phyloP scores from a whole-genome alignment of 2,113 vertebrate species.

The Tragelaphus buxtoni region DNA sequence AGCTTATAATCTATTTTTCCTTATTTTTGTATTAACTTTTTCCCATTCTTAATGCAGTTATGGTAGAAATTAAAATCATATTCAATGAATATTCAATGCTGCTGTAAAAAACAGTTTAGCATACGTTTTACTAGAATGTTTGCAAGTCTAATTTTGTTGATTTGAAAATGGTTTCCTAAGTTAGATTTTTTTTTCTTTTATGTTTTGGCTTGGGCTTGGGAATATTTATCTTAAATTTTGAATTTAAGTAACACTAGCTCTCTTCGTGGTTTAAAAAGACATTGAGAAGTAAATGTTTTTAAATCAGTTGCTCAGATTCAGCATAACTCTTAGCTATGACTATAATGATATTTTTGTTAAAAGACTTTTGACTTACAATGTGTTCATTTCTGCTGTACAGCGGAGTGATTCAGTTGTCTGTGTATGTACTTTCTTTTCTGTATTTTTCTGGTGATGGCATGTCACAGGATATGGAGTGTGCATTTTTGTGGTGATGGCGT shows the following conservation, averaged over 20 bases:
- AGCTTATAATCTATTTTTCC: slow-evolving; percentile 31
- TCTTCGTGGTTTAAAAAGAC: slow-evolving; percentile 41
- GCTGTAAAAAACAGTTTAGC: slow-evolving; percentile 28
- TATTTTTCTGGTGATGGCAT: background rate
- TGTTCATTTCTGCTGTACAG: background rate
- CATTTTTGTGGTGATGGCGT: too few relatives aligned
- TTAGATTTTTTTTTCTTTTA: slow-evolving; percentile 31
- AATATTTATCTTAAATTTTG: slow-evolving; percentile 64
- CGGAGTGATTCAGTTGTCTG: rapidly evolving
- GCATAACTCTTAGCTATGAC: background rate
- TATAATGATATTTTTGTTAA: background rate
- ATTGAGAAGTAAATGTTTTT: slow-evolving; percentile 40
- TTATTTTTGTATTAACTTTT: slow-evolving; percentile 34
- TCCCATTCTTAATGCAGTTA: slow-evolving; percentile 58
- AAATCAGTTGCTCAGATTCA: background rate
- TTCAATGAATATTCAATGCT: slow-evolving; percentile 43
- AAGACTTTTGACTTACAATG: background rate
- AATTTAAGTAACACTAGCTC: slow-evolving; percentile 28
- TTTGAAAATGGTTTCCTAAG: slow-evolving; percentile 61
- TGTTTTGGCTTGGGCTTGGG: slow-evolving; percentile 13
- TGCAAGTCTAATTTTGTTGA: slow-evolving; percentile 61
- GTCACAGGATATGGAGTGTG: background rate
- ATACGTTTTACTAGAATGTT: slow-evolving; percentile 44
- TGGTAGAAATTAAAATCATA: slow-evolving; percentile 58
- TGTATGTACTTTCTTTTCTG: rapidly evolving